Conservation (phyloP, 2,888 invertebrate species). For the Acronicta alni region DNA sequence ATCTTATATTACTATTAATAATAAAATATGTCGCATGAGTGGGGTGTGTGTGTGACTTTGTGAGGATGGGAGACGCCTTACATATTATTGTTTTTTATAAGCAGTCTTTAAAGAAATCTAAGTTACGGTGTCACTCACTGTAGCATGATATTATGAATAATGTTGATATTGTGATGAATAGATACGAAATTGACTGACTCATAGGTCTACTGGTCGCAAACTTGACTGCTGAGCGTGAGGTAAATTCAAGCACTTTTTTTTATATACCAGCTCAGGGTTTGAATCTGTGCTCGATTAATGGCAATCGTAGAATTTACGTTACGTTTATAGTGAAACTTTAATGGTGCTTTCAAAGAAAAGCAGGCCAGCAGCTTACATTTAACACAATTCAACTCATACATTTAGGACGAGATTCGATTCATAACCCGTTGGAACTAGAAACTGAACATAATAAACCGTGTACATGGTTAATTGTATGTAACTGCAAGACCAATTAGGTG, state of each 20-base stretch:
- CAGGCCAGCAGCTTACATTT: too few relatives aligned
- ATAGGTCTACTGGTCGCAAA: neutral
- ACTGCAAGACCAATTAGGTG: slow-evolving; percentile 49
- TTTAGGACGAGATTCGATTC: slow-evolving; percentile 7
- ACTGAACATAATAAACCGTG: slow-evolving; percentile 26
- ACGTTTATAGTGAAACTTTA: too few relatives aligned
- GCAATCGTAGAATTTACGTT: too few relatives aligned
- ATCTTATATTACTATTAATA: slow-evolving; percentile 29
- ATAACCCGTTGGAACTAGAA: slow-evolving; percentile 16
- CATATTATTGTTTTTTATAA: slow-evolving; percentile 22
- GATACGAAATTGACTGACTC: neutral
- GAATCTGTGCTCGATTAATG: too few relatives aligned
- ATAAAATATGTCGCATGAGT: slow-evolving; percentile 23
- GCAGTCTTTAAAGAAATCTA: slow-evolving; percentile 14
- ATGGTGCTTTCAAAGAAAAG: too few relatives aligned
- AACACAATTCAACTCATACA: slow-evolving; percentile 6
- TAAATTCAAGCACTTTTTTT: too few relatives aligned
- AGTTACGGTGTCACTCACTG: slow-evolving; percentile 2
- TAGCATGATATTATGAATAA: neutral
- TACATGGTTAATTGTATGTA: slow-evolving; percentile 40
- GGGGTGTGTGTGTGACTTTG: slow-evolving; percentile 6
- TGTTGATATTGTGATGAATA: neutral
- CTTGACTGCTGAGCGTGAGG: too few relatives aligned
- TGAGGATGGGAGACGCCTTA: slow-evolving; percentile 8
- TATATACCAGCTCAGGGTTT: too few relatives aligned